phyloP scores from a whole-genome alignment of 2,888 invertebrate genomes.

The Theodoxus fluviatilis region DNA sequence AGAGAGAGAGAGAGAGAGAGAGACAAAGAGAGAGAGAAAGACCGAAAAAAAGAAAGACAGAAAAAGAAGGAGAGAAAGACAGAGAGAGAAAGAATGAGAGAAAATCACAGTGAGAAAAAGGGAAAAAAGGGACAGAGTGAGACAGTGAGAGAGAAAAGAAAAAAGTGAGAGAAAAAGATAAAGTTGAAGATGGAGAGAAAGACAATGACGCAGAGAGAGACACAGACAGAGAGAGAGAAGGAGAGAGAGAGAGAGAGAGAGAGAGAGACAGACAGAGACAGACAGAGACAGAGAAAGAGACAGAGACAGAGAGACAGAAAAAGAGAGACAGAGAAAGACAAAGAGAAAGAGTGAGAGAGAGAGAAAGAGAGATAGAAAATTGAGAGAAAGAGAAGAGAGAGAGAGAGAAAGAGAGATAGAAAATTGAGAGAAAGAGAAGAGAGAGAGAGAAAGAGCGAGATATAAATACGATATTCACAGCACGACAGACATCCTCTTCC shows the following conservation, averaged over 20 bases:
- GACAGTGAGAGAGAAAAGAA: neutral
- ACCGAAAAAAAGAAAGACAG: no score
- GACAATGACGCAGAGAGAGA: neutral
- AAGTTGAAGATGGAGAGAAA: neutral
- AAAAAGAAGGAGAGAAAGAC: neutral
- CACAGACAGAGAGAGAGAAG: neutral
- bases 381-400: no score
- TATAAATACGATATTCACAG: no score
- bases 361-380: no score
- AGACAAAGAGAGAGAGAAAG: neutral
- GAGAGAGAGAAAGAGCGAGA: no score
- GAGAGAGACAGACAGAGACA: neutral
- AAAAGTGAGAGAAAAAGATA: neutral
- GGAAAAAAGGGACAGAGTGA: neutral
- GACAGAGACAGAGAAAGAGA: neutral
- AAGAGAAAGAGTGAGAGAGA: no score
- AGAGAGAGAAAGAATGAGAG: neutral
- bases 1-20: constrained; percentile 2
- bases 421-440: no score
- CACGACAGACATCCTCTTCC: no score
- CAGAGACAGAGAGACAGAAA: neutral
- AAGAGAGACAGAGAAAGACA: neutral
- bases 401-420: neutral
- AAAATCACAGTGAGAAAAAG: neutral
- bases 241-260: constrained; percentile 2